Conservation (phyloP, 92 coral and sea anemone species). For the Micromussa lordhowensis region DNA sequence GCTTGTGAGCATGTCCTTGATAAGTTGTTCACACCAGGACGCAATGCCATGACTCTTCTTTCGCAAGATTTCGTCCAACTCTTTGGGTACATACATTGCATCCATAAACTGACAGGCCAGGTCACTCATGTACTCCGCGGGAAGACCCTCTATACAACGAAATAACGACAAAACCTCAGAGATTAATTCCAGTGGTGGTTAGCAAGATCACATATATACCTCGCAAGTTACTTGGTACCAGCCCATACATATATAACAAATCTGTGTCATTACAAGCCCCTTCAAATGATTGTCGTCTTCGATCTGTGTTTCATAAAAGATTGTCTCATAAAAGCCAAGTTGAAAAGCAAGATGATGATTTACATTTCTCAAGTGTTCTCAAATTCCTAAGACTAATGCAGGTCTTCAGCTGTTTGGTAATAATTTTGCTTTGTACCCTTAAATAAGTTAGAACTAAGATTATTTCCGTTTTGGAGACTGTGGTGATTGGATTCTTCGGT, state of each 20-base stretch:
- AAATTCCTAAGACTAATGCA: too few relatives aligned
- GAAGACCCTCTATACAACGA: slow-evolving; percentile 72
- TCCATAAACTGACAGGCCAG: slow-evolving; percentile 98
- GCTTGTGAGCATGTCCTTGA: slow-evolving; percentile 86
- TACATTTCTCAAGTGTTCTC: too few relatives aligned
- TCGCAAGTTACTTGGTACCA: neutral
- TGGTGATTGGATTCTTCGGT: too few relatives aligned
- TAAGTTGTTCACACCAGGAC: slow-evolving; percentile 98
- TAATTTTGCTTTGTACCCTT: too few relatives aligned
- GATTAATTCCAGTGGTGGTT: neutral
- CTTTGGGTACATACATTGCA: slow-evolving; percentile 90
- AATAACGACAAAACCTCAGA: neutral
- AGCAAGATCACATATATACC: neutral
- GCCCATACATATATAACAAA: too few relatives aligned
- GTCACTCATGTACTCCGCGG: slow-evolving; percentile 85
- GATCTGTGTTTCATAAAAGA: neutral
- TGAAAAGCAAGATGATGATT: too few relatives aligned
- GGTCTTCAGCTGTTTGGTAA: too few relatives aligned
- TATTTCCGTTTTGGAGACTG: too few relatives aligned
- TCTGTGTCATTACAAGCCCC: neutral
- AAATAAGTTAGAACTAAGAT: too few relatives aligned
- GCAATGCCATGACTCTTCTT: slow-evolving; percentile 97
- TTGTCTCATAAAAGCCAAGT: too few relatives aligned
- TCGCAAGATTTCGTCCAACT: slow-evolving; percentile 81
- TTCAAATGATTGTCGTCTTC: neutral